Conservation (phyloP, 2,888 invertebrate genomes). For the Unio delphinus region DNA sequence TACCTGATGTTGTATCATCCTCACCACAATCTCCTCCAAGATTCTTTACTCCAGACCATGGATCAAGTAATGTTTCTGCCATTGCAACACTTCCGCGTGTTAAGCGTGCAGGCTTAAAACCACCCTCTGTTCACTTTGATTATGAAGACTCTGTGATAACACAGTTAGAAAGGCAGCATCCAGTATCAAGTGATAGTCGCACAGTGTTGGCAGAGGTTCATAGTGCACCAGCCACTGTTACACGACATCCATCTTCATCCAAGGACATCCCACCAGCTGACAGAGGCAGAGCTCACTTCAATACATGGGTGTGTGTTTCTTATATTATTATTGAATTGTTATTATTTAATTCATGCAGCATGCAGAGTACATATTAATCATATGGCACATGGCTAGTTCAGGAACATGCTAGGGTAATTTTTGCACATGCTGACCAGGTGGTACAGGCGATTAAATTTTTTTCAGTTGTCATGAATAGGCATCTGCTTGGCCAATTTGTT, state of each 20-base stretch:
- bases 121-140: conserved; percentile 24
- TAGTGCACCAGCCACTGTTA: conserved; percentile 32
- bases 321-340: background rate
- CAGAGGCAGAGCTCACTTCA: conserved; percentile 22
- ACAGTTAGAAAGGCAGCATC: conserved; percentile 16
- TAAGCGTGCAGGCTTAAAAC: conserved; percentile 24
- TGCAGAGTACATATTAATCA: background rate
- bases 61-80: conserved; percentile 50
- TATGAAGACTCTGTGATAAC: conserved; percentile 32
- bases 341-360: background rate
- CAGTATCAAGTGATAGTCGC: conserved; percentile 15
- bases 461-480: too few species aligned
- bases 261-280: conserved; percentile 19
- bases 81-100: conserved; percentile 63
- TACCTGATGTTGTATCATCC: conserved; percentile 48
- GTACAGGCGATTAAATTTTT: too few species aligned
- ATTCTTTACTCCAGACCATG: conserved; percentile 30
- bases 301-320: conserved; percentile 31
- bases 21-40: conserved; percentile 41
- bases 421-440: too few species aligned
- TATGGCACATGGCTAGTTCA: too few species aligned
- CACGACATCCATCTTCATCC: conserved; percentile 10
- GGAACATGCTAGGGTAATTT: too few species aligned
- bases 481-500: too few species aligned
- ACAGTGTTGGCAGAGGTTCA: conserved; percentile 31